Evolutionary conservation across 2,113 vertebrate genomes (phyloP).

Genomic region (Anoplopoma fimbria): DNA sequence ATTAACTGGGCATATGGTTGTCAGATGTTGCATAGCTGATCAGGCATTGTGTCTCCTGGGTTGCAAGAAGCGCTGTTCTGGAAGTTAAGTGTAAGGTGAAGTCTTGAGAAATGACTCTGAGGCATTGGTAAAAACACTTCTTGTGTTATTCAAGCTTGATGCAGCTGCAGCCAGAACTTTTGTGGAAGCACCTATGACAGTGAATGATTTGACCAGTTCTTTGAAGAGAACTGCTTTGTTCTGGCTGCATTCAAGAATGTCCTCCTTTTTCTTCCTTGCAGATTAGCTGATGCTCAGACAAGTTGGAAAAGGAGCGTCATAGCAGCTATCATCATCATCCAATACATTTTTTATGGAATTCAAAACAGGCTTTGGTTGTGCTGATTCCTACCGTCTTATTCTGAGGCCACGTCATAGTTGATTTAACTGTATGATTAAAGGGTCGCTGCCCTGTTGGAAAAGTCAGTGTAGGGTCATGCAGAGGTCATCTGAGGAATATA

Average conservation of each 20-base stretch:
- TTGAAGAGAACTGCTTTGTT: neutral
- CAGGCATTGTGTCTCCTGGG: neutral
- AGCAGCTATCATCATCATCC: slow-evolving; percentile 18
- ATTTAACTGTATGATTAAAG: neutral
- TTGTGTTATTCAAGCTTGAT: neutral
- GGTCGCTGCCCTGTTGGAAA: neutral
- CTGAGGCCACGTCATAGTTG: neutral
- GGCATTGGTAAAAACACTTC: neutral
- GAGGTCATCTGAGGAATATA: neutral
- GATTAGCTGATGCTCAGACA: slow-evolving; percentile 14
- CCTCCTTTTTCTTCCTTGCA: neutral
- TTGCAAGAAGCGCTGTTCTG: neutral
- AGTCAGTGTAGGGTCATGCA: neutral
- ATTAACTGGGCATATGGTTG: neutral
- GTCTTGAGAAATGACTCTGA: neutral
- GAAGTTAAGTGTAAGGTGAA: neutral
- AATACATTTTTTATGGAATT: slow-evolving; percentile 10
- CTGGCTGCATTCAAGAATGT: neutral
- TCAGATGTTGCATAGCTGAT: neutral
- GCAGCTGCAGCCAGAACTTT: neutral
- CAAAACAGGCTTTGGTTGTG: neutral
- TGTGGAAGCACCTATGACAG: neutral
- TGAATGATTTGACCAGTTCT: neutral
- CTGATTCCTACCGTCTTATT: neutral
- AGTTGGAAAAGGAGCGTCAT: neutral